Conservation (phyloP, 2,888 invertebrate genomes). For the Rhogogaster chlorosoma region DNA sequence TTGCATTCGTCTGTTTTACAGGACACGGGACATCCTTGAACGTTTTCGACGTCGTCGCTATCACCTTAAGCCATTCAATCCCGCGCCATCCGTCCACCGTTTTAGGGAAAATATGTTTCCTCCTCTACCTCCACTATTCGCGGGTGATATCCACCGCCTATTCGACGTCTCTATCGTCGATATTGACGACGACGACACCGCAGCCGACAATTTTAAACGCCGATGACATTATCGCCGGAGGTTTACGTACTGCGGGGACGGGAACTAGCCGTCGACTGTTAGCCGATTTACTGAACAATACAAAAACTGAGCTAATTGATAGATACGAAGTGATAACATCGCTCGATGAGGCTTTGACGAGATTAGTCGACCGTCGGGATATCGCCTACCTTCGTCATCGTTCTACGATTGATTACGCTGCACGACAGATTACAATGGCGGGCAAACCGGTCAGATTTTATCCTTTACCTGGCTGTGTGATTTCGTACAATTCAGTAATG, state of each 20-base stretch:
- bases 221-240: not conserved
- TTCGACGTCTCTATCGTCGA: slow-evolving; percentile 10
- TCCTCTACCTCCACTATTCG: not conserved
- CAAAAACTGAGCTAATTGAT: not conserved
- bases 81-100: not conserved
- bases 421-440: not conserved
- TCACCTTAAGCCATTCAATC: not conserved
- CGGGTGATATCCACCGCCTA: slow-evolving; percentile 26
- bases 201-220: not conserved
- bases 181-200: not conserved
- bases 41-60: not conserved
- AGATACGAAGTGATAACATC: not conserved
- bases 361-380: not conserved
- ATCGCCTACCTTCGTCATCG: slow-evolving; percentile 4
- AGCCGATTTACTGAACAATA: not conserved
- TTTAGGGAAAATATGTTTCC: not conserved
- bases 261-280: not conserved
- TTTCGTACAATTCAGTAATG: slow-evolving; percentile 4
- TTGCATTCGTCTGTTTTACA: not conserved
- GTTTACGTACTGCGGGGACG: not conserved
- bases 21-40: not conserved
- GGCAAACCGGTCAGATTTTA: not conserved
- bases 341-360: not conserved
- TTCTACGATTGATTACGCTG: not conserved
- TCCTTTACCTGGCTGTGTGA: not conserved